These are phyloP conservation scores for Heliconius erato DNA, from an alignment of 2,888 invertebrate species.

Conservation along the genomic window DNA sequence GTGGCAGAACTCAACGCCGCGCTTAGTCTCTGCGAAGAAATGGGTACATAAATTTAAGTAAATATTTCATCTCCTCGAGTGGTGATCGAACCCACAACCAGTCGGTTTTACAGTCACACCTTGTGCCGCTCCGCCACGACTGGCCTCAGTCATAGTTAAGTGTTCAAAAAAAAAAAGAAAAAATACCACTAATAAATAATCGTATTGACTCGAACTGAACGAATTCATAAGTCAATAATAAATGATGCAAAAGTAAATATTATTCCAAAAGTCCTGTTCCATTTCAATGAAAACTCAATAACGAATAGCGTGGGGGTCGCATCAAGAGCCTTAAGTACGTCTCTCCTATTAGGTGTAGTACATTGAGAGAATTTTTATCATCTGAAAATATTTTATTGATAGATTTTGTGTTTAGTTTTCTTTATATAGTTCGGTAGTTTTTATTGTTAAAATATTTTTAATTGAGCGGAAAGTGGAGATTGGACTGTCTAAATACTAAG, in stretches of 20 bases:
- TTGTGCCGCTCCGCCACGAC: no score
- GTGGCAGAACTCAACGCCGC: no score
- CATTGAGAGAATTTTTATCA: slow-evolving; percentile 6
- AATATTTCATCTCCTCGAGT: no score
- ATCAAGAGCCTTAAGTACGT: slow-evolving; percentile 12
- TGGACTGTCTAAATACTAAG: background rate
- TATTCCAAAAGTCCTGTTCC: background rate
- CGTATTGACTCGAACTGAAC: no score
- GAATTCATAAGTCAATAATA: slow-evolving; percentile 4
- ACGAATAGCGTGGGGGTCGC: background rate
- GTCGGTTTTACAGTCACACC: no score
- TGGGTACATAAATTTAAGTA: no score
- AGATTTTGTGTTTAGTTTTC: background rate
- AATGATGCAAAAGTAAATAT: slow-evolving; percentile 21
- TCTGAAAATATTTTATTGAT: slow-evolving; percentile 11
- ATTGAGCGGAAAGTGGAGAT: background rate
- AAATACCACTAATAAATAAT: no score
- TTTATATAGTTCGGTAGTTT: background rate
- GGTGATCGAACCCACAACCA: no score
- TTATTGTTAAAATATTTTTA: background rate
- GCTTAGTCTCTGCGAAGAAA: no score
- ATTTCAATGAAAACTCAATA: slow-evolving; percentile 21
- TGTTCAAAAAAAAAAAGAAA: no score
- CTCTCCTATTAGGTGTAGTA: slow-evolving; percentile 21
- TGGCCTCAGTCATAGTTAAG: no score